Base-by-base conservation (phyloP, 2,797 vertebrate genomes). In the Eulemur mongoz region DNA sequence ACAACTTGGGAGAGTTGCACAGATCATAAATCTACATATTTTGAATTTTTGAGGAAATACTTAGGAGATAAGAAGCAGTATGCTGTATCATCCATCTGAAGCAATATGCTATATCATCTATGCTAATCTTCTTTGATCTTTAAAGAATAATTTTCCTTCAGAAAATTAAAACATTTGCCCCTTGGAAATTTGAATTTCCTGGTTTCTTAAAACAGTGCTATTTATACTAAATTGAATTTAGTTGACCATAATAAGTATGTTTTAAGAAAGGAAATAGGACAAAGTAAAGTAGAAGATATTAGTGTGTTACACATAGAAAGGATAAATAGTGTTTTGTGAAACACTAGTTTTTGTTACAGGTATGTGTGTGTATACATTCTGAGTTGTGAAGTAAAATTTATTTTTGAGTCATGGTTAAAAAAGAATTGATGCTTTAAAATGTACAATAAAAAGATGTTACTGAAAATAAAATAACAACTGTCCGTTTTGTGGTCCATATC, bases 21-120 rank as follows among this genome's bases (percentile, higher is more conserved):
- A 81, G 97, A 85, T 97, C 95, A 95, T 76, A 75, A 97, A 98
- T 97, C 83, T 65, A 92, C 84, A 89, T 82, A 73, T 93, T 96
- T 95, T 69, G 95, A 63, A 86, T 95, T 69, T 78, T 89, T 96
- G 63, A 96, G 89, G 40, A 94, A 97, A 81, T 96, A 91, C 57
- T 96, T 97, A 63, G 48, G 91, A 91, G 96, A 88, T 89, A 93
- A 91, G 79, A 91, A 95, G 27, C 45, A 92, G 9, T 63, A 23
- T 67, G 12, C 32, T 75, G 5, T 52, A 52, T 38, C 57, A n/a
- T 45, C 40, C 54, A 45, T 81, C 67, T 67, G 17, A 93, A 90
- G 40, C 54, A 82, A 38, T 70, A 17, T 48, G n/a, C 30, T 73
- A 3, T 59, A 61, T 57, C 57, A 48, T 91, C 63, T 7, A 17